A percentile compares a stretch with the other conserved stretches of the same genome.
Evolutionary conservation across 2,888 invertebrate species (phyloP).

Genomic region (Dendrolimus pini): DNA sequence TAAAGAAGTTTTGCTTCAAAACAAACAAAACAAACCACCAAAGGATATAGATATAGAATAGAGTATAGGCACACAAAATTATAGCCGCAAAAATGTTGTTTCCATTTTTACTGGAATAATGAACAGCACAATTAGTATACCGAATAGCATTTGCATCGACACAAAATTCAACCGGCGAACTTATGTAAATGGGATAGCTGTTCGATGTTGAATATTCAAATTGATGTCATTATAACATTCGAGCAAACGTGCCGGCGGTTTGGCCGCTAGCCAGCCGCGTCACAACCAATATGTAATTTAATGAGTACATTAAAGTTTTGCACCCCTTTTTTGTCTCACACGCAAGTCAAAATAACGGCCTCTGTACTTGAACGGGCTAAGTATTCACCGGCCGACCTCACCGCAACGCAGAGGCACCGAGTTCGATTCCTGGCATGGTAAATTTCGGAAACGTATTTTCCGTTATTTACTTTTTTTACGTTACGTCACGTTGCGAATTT

Average conservation of each 20-base stretch:
- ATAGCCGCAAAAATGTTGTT: constrained; percentile 4
- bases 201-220: constrained; percentile 76
- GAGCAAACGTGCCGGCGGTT: constrained; percentile 60
- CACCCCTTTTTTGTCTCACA: constrained; percentile 48
- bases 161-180: constrained; percentile 73
- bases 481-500: no score
- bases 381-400: no score
- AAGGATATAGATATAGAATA: neutral
- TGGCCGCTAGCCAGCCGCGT: constrained; percentile 62
- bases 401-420: no score
- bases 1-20: no score
- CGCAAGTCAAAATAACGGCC: constrained; percentile 14
- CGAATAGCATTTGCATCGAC: constrained; percentile 61
- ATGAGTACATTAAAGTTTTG: constrained; percentile 66
- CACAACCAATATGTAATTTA: constrained; percentile 56
- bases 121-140: constrained; percentile 64
- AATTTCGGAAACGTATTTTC: no score
- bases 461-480: neutral
- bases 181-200: constrained; percentile 72
- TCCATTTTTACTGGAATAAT: constrained; percentile 43
- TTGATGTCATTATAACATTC: constrained; percentile 77
- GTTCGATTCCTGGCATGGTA: no score
- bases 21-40: no score
- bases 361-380: no score
- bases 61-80: neutral